Evolutionary conservation across 2,888 invertebrate genomes (phyloP), one percentile per base, ranked within the genome.

Genomic region (Scaptomyza parva): DNA sequence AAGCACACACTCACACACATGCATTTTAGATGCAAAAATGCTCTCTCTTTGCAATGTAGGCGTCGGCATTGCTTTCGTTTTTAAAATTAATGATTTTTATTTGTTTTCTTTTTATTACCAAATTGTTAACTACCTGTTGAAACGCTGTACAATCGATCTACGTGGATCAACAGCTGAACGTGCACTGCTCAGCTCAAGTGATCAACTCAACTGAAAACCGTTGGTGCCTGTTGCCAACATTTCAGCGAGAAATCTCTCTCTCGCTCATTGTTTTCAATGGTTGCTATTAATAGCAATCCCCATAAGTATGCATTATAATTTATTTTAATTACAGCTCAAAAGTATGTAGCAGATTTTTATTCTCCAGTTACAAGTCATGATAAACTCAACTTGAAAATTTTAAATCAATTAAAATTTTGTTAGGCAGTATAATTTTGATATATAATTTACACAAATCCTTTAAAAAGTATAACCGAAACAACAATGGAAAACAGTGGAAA

Each of bases 41-140:
- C 43, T 7, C 50, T 55, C 55, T 61, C 35, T 51, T 44, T 22
- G 24, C 7, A 20, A 12, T 14, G 20, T n/a, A 11, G 18, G 30
- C 33, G 24, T 37, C 8, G 12, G 9, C 37, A 9, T 48, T 39
- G 37, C 17, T 37, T 37, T 17, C 17, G 30, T 20, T 47, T 53
- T 12, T 51, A 9, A 37, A 41, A n/a, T n/a, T 14, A 39, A 50
- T 40, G 33, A 57, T 59, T 41, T 51, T 44, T 52, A 39, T 37
- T 50, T 20, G 24, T 48, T 50, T 17, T 20, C 14, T 7, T 14
- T 9, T 14, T 35, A 14, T 40, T 20, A 52, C 48, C 54, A 75
- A 59, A 33, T 53, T 60, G 33, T 65, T 64, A 41, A 47, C 24
- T 75, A 76, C 76, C 72, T 71, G 66, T 45, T 57, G 44, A 24